Base-by-base conservation (phyloP, 2,888 invertebrate species). In the Hoplodrina ambigua region DNA sequence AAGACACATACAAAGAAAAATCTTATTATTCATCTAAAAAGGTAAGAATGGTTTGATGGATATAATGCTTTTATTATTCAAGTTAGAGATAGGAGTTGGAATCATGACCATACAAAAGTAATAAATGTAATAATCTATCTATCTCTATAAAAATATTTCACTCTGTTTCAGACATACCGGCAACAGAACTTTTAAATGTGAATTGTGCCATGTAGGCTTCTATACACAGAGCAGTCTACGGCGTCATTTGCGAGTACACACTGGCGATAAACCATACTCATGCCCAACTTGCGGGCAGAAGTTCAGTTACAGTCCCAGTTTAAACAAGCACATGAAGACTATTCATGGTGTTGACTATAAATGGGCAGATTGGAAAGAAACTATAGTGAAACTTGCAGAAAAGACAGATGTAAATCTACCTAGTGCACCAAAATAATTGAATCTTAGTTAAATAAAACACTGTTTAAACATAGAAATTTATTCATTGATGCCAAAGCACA, bases 291-390 rank as follows among this genome's bases (percentile, higher is more conserved):
- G 96, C 67, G 81, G 90, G 2, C 94, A 94, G 74, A 88, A 89
- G 54, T 96, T 96, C 75, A 89, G 92, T 25, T 93, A 95, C 68
- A 95, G 95, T 72, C 90, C 94, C 25, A 95, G 94, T 75, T 88
- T 96, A 4, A 96, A 96, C 81, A 96, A 94, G 84, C 96, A 96
- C 77, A 94, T 96, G 93, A 89, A 89, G 50, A 90, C 89, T 41
- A 87, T 93, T 2, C 96, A 96, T 82, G 92, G 93, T 33, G 85
- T 94, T 19, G 86, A 91, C 44, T 95, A 92, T 78, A 94, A 93
- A 83, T 94, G 96, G 94, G 89, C 90, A 55, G 91, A 94, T 73
- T 80, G 80, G 64, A 89, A 88, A 74, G 84, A 82, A 62, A 78
- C 73, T 46, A 83, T 76, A 57, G 72, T 78, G 0, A 88, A 86